A percentile compares a stretch with the other conserved stretches of the same genome.
phyloP scores from a whole-genome alignment of 2,888 invertebrate species.

The Phlogophora meticulosa region DNA sequence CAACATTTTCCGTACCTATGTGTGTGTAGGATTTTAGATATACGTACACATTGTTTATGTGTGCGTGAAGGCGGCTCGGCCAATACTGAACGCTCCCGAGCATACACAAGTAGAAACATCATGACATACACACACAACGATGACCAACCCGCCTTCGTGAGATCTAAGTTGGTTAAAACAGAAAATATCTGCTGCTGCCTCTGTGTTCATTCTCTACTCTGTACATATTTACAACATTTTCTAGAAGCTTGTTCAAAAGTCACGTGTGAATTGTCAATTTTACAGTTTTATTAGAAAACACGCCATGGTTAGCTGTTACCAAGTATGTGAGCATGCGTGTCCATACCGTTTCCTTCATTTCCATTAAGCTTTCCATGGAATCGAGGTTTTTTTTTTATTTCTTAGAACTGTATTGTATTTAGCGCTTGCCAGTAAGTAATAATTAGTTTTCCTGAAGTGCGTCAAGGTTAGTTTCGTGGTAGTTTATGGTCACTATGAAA shows the following conservation, averaged over 20 bases:
- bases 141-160: too few species aligned
- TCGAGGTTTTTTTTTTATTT: conserved; percentile 68
- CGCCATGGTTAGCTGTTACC: conserved; percentile 68
- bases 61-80: too few species aligned
- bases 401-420: conserved; percentile 69
- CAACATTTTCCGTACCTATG: too few species aligned
- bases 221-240: conserved; percentile 62
- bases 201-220: conserved; percentile 75
- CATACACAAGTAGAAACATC: too few species aligned
- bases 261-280: conserved; percentile 69
- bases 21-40: too few species aligned
- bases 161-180: too few species aligned
- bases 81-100: too few species aligned
- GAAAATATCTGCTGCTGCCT: conserved; percentile 62
- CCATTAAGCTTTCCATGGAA: conserved; percentile 75
- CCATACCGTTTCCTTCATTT: conserved; percentile 72
- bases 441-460: conserved; percentile 66
- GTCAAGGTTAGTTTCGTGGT: conserved; percentile 74
- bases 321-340: conserved; percentile 74
- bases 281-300: conserved; percentile 66
- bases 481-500: conserved; percentile 1
- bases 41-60: too few species aligned
- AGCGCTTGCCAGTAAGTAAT: conserved; percentile 29
- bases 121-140: too few species aligned
- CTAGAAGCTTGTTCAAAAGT: conserved; percentile 69